phyloP scores from a whole-genome alignment of 2,113 vertebrate genomes.

The Myiozetetes cayanensis region DNA sequence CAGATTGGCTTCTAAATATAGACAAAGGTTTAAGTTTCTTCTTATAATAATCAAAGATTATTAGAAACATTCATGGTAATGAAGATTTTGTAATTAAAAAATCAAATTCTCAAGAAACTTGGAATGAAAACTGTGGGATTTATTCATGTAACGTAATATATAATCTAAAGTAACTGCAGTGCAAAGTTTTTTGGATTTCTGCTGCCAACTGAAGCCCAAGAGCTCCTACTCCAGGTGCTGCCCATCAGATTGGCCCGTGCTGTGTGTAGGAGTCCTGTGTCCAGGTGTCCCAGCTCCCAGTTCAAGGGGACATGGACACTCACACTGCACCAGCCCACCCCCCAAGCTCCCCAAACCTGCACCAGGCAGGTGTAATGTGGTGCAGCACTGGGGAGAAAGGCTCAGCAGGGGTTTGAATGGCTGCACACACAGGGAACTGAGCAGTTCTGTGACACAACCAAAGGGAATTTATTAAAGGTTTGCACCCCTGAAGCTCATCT shows the following conservation, averaged over 20 bases:
- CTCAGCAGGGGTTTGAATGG: fast-evolving
- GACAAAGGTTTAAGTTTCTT: constrained; percentile 34
- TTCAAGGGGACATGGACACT: fast-evolving
- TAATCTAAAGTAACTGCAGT: not conserved
- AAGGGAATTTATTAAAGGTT: not conserved
- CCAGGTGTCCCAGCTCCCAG: not conserved
- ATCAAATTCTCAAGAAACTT: constrained; percentile 30
- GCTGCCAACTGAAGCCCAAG: not conserved
- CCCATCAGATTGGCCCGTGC: not conserved
- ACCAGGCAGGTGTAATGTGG: not conserved
- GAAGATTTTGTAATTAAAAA: constrained; percentile 42
- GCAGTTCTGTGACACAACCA: not conserved
- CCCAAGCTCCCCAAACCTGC: not conserved
- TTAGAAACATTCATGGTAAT: constrained; percentile 36
- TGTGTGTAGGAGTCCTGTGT: fast-evolving
- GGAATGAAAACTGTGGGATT: not conserved
- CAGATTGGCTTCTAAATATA: constrained; percentile 68
- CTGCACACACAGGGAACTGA: not conserved
- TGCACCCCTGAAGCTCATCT: not conserved
- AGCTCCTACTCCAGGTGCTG: not conserved
- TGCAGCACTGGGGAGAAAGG: not conserved
- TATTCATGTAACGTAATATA: not conserved
- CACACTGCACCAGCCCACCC: fast-evolving
- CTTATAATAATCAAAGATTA: constrained; percentile 51
- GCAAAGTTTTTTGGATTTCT: not conserved